Base-by-base conservation (phyloP, 2,888 invertebrate genomes). In the Nomada goodeniana region DNA sequence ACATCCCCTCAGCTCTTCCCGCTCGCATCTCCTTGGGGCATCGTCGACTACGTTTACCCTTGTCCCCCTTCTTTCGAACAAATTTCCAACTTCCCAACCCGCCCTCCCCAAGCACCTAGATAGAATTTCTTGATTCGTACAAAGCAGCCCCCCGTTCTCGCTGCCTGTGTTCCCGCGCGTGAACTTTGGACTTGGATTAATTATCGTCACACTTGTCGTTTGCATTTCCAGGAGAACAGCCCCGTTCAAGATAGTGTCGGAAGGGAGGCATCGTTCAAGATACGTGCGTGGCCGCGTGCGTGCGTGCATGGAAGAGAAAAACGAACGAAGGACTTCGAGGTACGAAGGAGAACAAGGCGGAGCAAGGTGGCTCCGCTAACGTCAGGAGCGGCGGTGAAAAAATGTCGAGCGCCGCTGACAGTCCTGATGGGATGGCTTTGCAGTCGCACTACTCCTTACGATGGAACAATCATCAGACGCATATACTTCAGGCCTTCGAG, bases 381-480 rank as follows among this genome's bases (percentile, higher is more conserved):
- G 86, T 85, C 89, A 80, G 57, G 67, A 63, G 73, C 75, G 87
- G 72, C 82, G 83, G 82, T 83, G 84, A 88, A 90, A 93, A 90
- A 83, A 93, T 93, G 93, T 93, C 93, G 88, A 91, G 92, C 89
- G 87, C 89, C 89, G 90, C 89, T 84, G 92, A 90, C 76, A 93
- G 93, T 89, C 93, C 93, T 85, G 93, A 92, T 90, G 91, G 91
- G 86, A 94, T 94, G 91, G 92, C 94, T 91, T 92, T 94, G 79
- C 96, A 97, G 94, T 97, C 98, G 93, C 98, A 98, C 94, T 98
- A 98, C 94, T 98, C 98, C 93, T 95, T 98, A 92, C 96, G 98
- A 94, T 98, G 98, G 98, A 98, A 98, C 95, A 98, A 98, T 95
- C 98, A 98, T 95, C 98, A 97, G 94, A 96, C 96, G 89, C 98